Base-by-base conservation (phyloP, 2,888 invertebrate genomes). In the Labia minor region DNA sequence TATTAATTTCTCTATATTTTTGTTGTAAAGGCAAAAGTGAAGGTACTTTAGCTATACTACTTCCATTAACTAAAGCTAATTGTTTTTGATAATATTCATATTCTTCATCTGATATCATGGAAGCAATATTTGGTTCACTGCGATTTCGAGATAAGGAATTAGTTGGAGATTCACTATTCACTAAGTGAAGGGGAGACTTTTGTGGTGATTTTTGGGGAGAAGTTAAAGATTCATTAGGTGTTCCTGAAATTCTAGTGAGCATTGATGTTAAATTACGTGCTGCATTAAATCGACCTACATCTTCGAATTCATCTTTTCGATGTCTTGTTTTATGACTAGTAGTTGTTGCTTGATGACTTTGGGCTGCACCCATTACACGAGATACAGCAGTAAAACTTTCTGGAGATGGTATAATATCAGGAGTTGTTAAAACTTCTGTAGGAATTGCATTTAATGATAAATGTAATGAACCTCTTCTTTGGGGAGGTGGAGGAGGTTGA, bases 351-450 rank as follows among this genome's bases (percentile, higher is more conserved):
- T 86, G 84, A 73, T 89, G 89, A 68, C 85, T 82, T 68, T 87
- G 84, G 0, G 89, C 88, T 0, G 86, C 88, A 65, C 83, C 81
- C 89, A 89, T 89, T n/a, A 89, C 88, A 73, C 84, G 85, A 64
- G 81, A 81, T 69, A 86, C 85, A 69, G 87, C 85, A 8, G 73
- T 72, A 67, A 81, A 81, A 74, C 87, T 85, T 74, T 85, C 85
- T 16, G 81, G 81, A 37, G 83, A 75, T 69, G 78, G 62, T 14
- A 65, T 21, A 65, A 63, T 21, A 18, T 65, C 65, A 16, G 65
- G 61, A 19, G 62, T 14, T 20, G 61, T 21, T 21, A 65, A 65
- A 18, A 14, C 11, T 61, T 65, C 61, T 19, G 61, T 18, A 61
- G 65, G 19, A 26, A 33, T 64, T 21, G 33, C n/a, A 21, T 49